Base-by-base conservation (phyloP, 2,888 invertebrate genomes). In the Vannuccia rotundouncinata region DNA sequence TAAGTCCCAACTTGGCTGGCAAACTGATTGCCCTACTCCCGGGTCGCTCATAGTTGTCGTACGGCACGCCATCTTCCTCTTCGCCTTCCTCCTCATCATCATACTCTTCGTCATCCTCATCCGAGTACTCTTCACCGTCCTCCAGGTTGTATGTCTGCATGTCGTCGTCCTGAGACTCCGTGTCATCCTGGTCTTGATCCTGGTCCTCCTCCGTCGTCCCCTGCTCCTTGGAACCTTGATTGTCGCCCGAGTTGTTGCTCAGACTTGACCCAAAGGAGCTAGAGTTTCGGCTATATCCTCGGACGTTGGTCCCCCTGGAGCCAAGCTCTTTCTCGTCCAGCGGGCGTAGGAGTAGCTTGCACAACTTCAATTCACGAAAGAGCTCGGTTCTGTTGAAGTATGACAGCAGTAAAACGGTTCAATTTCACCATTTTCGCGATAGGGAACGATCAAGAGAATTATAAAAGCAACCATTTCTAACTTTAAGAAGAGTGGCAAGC, bases 341-440 rank as follows among this genome's bases (percentile, higher is more conserved):
- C 2, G 87, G 85, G 1, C 87, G 84, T 29, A 87, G 83, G 29
- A 88, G 82, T 60, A 87, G 83, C 83, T 87, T 87, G 82, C 86
- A 85, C 74, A 88, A 83, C 82, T 88, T 88, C 80, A 87, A 84
- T 81, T 88, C 87, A 10, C 88, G 84, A 82, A 87, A 88, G 31
- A 87, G 82, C 59, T 82, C 82, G 1, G 83, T 83, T 22, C 83
- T 81, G 78, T 76, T n/a, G 81, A 78, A 13, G 29, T 25, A 17
- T 5, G 45, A 17, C 10, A 17, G 45, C 45, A 45, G 17, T 45
- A 45, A 45, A 5, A 10, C 5, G 5, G 22, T 13, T 45, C 45
- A 45, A 45, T 45, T 5, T 17, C 5, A 13, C 10, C 10, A 45
- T 45, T 45, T 45, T 13, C 45, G 5, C 10, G 17, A 45, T 45